phyloP scores from a whole-genome alignment of 2,113 vertebrate species.

The Dicerorhinus sumatrensis region DNA sequence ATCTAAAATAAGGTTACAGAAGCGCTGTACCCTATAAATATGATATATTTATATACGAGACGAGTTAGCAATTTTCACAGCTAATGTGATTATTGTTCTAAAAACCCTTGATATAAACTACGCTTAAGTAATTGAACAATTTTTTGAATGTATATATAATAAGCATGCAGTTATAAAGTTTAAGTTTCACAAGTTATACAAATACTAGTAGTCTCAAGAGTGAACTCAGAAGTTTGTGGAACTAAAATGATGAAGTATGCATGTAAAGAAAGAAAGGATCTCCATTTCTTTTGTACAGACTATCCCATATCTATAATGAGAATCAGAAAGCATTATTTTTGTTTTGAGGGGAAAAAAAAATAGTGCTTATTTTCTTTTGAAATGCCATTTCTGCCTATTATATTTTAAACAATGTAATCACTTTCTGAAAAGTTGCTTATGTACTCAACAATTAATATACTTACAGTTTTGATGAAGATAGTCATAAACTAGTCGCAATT shows the following conservation, averaged over 20 bases:
- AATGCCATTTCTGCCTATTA: constrained; percentile 81
- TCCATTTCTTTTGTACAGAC: constrained; percentile 69
- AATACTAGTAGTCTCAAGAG: constrained; percentile 6
- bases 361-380: constrained; percentile 80
- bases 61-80: neutral
- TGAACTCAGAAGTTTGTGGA: constrained; percentile 43
- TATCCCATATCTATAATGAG: constrained; percentile 87
- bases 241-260: constrained; percentile 64
- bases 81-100: neutral
- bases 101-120: neutral
- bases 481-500: constrained; percentile 82
- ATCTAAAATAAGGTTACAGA: neutral
- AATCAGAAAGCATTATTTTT: constrained; percentile 84
- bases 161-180: neutral
- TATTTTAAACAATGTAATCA: constrained; percentile 83
- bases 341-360: constrained; percentile 70
- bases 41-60: neutral
- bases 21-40: neutral
- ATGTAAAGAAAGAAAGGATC: constrained; percentile 73
- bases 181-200: neutral
- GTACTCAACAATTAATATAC: constrained; percentile 84
- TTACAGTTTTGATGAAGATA: constrained; percentile 82
- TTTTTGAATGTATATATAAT: neutral
- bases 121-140: neutral
- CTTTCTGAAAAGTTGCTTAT: constrained; percentile 83